A percentile compares a stretch with the other conserved stretches of the same genome.
Conservation (phyloP, 1,140 invertebrate species). For the Drosophila micromelanica region DNA sequence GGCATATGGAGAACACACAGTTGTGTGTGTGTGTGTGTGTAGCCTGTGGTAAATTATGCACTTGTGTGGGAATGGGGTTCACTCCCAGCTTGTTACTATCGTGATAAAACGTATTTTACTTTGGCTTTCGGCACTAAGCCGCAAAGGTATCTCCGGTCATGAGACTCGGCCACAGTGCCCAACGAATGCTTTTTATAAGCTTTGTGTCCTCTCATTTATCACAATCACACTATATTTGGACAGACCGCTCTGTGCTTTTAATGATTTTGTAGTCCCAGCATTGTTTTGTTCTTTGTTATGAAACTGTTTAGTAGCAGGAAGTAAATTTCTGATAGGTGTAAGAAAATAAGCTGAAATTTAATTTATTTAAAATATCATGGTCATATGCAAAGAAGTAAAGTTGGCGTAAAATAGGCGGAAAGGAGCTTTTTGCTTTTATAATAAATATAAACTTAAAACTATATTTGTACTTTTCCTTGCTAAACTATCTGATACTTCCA, state of each 20-base stretch:
- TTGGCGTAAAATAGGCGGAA: too few relatives aligned
- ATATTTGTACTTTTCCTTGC: too few relatives aligned
- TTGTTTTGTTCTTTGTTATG: slow-evolving; percentile 17
- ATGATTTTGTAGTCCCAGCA: slow-evolving; percentile 42
- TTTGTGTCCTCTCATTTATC: slow-evolving; percentile 67
- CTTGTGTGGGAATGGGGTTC: not conserved
- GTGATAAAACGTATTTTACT: slow-evolving; percentile 61
- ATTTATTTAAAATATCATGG: too few relatives aligned
- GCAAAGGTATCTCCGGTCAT: slow-evolving; percentile 31
- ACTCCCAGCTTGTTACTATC: slow-evolving; percentile 44
- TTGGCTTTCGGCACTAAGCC: slow-evolving; percentile 33
- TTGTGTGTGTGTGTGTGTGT: too few relatives aligned
- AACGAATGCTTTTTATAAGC: slow-evolving; percentile 36
- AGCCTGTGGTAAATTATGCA: slow-evolving; percentile 45
- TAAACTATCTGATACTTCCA: too few relatives aligned
- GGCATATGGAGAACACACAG: too few relatives aligned
- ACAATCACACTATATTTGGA: slow-evolving; percentile 66
- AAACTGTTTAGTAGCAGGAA: slow-evolving; percentile 21
- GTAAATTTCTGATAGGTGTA: too few relatives aligned
- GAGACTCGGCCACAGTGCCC: slow-evolving; percentile 14
- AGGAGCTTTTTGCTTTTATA: too few relatives aligned
- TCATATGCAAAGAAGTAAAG: too few relatives aligned
- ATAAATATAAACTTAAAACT: too few relatives aligned
- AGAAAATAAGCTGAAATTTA: too few relatives aligned
- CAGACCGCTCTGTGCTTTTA: slow-evolving; percentile 43